These are phyloP conservation scores for Hippocampus zosterae DNA, from an alignment of 2,113 vertebrate genomes.

Conservation along the genomic window DNA sequence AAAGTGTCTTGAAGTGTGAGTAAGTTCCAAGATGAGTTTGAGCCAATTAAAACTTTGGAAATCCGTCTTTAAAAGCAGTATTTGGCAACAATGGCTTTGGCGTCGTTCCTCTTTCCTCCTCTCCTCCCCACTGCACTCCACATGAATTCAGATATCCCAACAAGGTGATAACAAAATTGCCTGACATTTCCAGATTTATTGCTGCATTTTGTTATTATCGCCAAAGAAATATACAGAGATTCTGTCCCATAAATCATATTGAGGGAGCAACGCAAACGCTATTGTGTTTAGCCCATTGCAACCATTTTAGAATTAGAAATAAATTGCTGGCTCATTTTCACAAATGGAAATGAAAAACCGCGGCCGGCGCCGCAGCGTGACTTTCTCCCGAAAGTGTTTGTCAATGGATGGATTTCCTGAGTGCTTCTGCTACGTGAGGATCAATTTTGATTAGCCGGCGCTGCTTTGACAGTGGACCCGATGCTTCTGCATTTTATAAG, in stretches of 20 bases:
- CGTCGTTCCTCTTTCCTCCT: neutral
- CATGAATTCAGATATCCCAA: conserved; percentile 74
- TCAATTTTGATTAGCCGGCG: conserved; percentile 63
- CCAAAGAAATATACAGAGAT: conserved; percentile 74
- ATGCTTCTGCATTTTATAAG: conserved; percentile 44
- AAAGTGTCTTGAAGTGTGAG: neutral
- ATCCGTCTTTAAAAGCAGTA: neutral
- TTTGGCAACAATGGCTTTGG: neutral
- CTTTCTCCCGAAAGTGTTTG: conserved; percentile 64
- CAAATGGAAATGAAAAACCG: conserved; percentile 66
- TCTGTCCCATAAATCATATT: conserved; percentile 74
- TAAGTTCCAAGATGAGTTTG: neutral
- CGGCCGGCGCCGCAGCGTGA: conserved; percentile 46
- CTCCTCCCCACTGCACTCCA: conserved; percentile 4
- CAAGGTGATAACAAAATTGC: conserved; percentile 77
- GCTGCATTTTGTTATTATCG: conserved; percentile 78
- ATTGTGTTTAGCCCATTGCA: conserved; percentile 64
- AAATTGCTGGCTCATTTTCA: conserved; percentile 69
- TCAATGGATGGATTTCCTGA: conserved; percentile 71
- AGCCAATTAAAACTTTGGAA: neutral
- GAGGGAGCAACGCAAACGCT: conserved; percentile 59
- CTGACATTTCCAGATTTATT: conserved; percentile 80
- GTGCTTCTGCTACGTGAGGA: conserved; percentile 55
- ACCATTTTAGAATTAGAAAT: conserved; percentile 68
- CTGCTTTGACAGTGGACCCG: conserved; percentile 60